Evolutionary conservation across 2,888 invertebrate genomes (phyloP).

Genomic region (Acleris holmiana): DNA sequence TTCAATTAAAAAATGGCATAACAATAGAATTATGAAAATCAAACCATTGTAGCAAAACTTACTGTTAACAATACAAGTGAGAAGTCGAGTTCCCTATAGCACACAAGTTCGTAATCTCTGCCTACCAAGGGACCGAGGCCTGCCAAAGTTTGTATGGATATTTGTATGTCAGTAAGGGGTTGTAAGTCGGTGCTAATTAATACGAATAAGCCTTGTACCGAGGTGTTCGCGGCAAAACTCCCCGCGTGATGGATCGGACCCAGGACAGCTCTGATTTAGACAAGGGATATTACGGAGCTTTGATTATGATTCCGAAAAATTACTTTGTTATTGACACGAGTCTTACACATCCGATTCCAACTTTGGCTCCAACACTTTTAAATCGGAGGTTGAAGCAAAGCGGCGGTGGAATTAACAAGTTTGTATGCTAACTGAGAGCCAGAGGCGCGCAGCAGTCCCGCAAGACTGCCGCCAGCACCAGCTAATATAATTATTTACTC

Average conservation of each 20-base stretch:
- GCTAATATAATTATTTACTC: no score
- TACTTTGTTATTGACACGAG: background rate
- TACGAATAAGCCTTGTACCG: slow-evolving; percentile 37
- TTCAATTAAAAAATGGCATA: no score
- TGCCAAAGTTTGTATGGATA: slow-evolving; percentile 27
- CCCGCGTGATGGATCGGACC: slow-evolving; percentile 32
- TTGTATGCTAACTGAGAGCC: no score
- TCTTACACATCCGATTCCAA: no score
- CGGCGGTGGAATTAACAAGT: no score
- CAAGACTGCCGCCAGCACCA: no score
- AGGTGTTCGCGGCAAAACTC: slow-evolving; percentile 26
- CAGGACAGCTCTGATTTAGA: slow-evolving; percentile 26
- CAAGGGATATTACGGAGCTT: background rate
- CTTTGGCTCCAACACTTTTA: no score
- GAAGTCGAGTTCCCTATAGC: slow-evolving; percentile 2
- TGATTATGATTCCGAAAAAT: background rate
- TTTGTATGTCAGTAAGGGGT: slow-evolving; percentile 37
- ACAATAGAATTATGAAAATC: no score
- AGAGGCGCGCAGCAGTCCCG: no score
- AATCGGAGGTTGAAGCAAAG: no score
- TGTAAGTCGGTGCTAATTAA: slow-evolving; percentile 37
- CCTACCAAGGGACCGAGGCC: slow-evolving; percentile 14
- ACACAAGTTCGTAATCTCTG: slow-evolving; percentile 28
- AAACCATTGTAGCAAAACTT: no score
- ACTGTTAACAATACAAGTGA: background rate